A percentile compares a stretch with the other conserved stretches of the same genome.
Conservation (phyloP, 2,888 invertebrate genomes). For the Pantelozetes paolii region DNA sequence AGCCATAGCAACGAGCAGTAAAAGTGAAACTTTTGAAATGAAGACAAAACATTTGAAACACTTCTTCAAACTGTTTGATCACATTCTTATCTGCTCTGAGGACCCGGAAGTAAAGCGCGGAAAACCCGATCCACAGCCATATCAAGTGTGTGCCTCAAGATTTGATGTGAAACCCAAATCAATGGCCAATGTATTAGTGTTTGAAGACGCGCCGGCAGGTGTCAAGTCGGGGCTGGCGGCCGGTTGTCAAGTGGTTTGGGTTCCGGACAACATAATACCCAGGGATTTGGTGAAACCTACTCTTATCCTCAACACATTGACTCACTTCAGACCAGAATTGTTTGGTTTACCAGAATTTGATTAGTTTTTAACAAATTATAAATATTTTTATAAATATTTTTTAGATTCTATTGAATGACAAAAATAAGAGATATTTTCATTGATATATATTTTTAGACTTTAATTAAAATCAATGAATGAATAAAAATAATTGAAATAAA, state of each 20-base stretch:
- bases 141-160: slow-evolving; percentile 67
- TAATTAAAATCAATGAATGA: too few relatives aligned
- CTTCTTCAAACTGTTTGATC: slow-evolving; percentile 66
- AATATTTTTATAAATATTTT: neutral
- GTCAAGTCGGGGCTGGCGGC: slow-evolving; percentile 71
- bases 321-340: slow-evolving; percentile 72
- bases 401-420: neutral
- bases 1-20: slow-evolving; percentile 81
- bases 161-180: slow-evolving; percentile 60
- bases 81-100: slow-evolving; percentile 72
- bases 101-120: slow-evolving; percentile 79
- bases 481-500: too few relatives aligned
- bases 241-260: slow-evolving; percentile 80
- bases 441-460: neutral
- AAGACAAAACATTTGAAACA: slow-evolving; percentile 65
- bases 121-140: slow-evolving; percentile 86
- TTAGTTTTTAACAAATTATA: neutral
- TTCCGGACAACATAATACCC: slow-evolving; percentile 64
- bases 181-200: slow-evolving; percentile 59
- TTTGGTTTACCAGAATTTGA: slow-evolving; percentile 71
- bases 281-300: slow-evolving; percentile 59
- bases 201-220: slow-evolving; percentile 89
- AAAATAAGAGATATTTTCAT: too few relatives aligned
- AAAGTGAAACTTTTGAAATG: slow-evolving; percentile 65
- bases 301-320: slow-evolving; percentile 67